Evolutionary conservation across 2,797 vertebrate genomes (phyloP).

Genomic region (Amniataba percoides): DNA sequence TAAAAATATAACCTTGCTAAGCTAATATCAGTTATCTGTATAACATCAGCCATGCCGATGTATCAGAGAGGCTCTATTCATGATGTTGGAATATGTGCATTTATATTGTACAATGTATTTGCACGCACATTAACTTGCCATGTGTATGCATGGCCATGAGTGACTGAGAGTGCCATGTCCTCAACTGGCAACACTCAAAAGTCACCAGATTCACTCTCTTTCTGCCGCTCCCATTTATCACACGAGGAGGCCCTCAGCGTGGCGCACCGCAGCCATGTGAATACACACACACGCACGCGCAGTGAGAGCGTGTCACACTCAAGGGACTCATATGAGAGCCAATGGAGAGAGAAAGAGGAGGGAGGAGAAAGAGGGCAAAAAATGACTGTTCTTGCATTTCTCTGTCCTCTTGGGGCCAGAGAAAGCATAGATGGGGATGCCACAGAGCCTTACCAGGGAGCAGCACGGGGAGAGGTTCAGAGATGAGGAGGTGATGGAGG

Average conservation of each 20-base stretch:
- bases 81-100: neutral
- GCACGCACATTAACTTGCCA: neutral
- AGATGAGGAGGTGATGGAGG: neutral
- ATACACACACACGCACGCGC: neutral
- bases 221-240: slow-evolving; percentile 37
- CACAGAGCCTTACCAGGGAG: neutral
- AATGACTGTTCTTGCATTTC: slow-evolving; percentile 32
- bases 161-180: neutral
- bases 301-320: slow-evolving; percentile 7
- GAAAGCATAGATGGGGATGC: slow-evolving; percentile 23
- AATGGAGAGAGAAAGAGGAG: slow-evolving; percentile 1
- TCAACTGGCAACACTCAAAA: slow-evolving; percentile 12
- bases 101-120: neutral
- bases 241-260: slow-evolving; percentile 32
- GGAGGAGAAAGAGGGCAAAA: neutral
- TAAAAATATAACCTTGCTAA: too few relatives aligned
- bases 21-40: too few relatives aligned
- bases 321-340: slow-evolving; percentile 27
- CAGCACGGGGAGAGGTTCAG: neutral
- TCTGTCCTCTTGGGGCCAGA: slow-evolving; percentile 23
- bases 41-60: neutral
- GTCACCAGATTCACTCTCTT: neutral
- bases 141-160: neutral
- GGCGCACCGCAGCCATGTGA: slow-evolving; percentile 21
- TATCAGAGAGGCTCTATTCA: neutral